Percentiles rank a stretch among this genome's conserved stretches.
Evolutionary conservation across 2,797 vertebrate species (phyloP).

Genomic region (Pteronotus mesoamericanus): DNA sequence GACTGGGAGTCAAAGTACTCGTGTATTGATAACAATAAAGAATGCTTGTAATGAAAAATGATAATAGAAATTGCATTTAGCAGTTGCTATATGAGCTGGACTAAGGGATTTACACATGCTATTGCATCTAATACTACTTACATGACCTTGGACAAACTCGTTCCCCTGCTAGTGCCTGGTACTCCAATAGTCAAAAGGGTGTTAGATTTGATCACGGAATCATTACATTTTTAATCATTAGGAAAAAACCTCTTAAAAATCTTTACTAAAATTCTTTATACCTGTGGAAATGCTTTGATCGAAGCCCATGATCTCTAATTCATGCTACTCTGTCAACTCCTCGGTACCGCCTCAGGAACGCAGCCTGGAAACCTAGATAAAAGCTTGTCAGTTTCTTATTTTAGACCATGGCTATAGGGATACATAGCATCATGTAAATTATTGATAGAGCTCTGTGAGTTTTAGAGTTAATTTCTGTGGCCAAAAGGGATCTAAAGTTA

Average conservation of each 20-base stretch:
- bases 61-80: neutral
- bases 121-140: neutral
- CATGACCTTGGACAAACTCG: neutral
- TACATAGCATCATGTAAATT: neutral
- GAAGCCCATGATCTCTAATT: neutral
- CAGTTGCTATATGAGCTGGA: neutral
- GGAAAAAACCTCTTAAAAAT: neutral
- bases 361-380: neutral
- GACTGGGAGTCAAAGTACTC: neutral
- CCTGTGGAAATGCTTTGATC: neutral
- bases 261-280: neutral
- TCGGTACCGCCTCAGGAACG: neutral
- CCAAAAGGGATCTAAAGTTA: neutral
- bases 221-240: neutral
- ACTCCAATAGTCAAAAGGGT: neutral
- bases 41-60: neutral
- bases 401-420: neutral
- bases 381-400: neutral
- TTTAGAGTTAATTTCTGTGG: neutral
- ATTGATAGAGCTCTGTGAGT: neutral
- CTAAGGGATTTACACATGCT: neutral
- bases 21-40: neutral
- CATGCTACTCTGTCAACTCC: rapidly evolving
- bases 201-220: neutral
- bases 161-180: neutral